Evolutionary conservation across 2,888 invertebrate species (phyloP).

Genomic region (Agrotis ipsilon): DNA sequence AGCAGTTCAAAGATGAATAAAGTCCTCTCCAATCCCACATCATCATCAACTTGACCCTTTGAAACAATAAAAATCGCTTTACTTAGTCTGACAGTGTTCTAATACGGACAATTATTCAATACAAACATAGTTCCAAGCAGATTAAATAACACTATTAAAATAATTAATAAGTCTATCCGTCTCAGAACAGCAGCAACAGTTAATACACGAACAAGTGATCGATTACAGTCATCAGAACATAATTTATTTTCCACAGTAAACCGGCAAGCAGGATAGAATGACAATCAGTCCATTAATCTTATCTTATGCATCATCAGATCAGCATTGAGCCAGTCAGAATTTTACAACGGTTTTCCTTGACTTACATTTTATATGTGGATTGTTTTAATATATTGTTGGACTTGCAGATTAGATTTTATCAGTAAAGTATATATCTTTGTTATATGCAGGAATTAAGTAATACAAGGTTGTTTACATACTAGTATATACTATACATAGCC

Average conservation of each 20-base stretch:
- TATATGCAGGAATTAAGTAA: not conserved
- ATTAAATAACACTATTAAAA: too few species aligned
- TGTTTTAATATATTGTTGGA: slow-evolving; percentile 26
- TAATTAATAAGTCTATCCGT: not conserved
- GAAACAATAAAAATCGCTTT: too few species aligned
- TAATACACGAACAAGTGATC: slow-evolving; percentile 38
- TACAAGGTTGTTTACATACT: not conserved
- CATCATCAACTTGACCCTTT: too few species aligned
- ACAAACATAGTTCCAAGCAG: too few species aligned
- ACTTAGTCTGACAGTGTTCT: too few species aligned
- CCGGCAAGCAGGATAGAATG: slow-evolving; percentile 42
- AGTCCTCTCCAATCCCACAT: too few species aligned
- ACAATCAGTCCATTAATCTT: slow-evolving; percentile 53
- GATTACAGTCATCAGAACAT: slow-evolving; percentile 40
- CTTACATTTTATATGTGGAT: slow-evolving; percentile 38
- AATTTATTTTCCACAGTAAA: slow-evolving; percentile 42
- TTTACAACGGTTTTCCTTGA: slow-evolving; percentile 48
- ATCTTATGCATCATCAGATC: slow-evolving; percentile 59
- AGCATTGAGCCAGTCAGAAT: slow-evolving; percentile 53
- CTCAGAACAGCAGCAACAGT: slow-evolving; percentile 3
- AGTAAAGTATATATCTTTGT: not conserved
- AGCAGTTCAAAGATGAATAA: too few species aligned
- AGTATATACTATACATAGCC: too few species aligned
- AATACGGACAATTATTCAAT: too few species aligned
- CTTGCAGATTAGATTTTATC: slow-evolving; percentile 31